Base-by-base conservation (phyloP, 1,140 invertebrate species). In the Rhyacophila brunnea region DNA sequence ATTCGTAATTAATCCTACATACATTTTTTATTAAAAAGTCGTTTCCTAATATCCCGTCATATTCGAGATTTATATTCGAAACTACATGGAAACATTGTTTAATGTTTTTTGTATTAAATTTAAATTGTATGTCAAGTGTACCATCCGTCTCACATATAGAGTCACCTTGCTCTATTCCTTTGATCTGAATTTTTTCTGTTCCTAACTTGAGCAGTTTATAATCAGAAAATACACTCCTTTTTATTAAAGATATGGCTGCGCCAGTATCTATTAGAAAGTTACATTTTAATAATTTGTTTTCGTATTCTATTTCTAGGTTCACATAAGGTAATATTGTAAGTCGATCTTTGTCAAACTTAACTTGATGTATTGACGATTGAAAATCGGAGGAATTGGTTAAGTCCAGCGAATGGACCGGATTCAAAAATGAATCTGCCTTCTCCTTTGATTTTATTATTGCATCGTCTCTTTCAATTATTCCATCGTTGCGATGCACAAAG, bases 231-330 rank as follows among this genome's bases (percentile, higher is more conserved):
- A 45, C 5, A n/a, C 18, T 17, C 10, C 17, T 11, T 0, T 5
- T 45, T n/a, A 48, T 48, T 1, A 48, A 28, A 34, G 6, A 10
- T 5, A 48, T 48, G 23, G 14, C 23, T 34, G 46, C 46, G 1
- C 46, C 46, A 48, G 14, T 48, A 34, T 23, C 46, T 20, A 48
- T 34, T 48, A 48, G 34, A 13, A 48, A 34, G 13, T 48, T 28
- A 1, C 6, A 19, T 35, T 35, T 6, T 18, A 48, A n/a, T n/a
- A n/a, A n/a, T n/a, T n/a, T n/a, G n/a, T n/a, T n/a, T n/a, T n/a
- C n/a, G n/a, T n/a, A n/a, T n/a, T n/a, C n/a, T n/a, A n/a, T n/a
- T n/a, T n/a, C n/a, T n/a, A n/a, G n/a, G n/a, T n/a, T n/a, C n/a
- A n/a, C n/a, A n/a, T n/a, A n/a, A n/a, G n/a, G n/a, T n/a, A n/a